Evolutionary conservation across 2,888 invertebrate genomes (phyloP).

Genomic region (Criorhina ranunculi): DNA sequence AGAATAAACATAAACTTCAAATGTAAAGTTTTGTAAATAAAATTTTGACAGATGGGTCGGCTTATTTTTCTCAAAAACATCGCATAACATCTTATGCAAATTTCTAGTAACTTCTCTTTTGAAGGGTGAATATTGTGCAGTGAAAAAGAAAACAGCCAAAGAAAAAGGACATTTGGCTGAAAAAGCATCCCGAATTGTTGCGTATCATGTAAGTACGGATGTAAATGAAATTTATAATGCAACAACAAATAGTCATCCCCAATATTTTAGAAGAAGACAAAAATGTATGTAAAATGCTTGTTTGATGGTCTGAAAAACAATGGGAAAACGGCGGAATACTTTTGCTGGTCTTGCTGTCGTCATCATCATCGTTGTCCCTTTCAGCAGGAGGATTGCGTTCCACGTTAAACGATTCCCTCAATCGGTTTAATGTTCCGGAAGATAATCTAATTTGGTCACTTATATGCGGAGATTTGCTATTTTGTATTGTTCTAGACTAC

Average conservation of each 20-base stretch:
- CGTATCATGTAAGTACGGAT: constrained; percentile 23
- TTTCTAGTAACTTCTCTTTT: constrained; percentile 1
- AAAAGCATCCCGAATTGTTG: constrained; percentile 8
- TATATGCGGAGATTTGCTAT: constrained; percentile 83
- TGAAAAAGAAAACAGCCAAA: constrained; percentile 51
- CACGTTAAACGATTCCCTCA: constrained; percentile 78
- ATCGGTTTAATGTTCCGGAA: constrained; percentile 83
- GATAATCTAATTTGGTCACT: constrained; percentile 85
- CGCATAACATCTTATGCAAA: constrained; percentile 48
- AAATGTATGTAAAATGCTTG: constrained; percentile 43
- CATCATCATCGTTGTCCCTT: constrained; percentile 18
- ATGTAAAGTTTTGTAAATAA: neutral
- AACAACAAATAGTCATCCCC: constrained; percentile 32
- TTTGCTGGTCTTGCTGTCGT: constrained; percentile 20
- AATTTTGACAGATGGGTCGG: constrained; percentile 44
- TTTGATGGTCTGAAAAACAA: constrained; percentile 61
- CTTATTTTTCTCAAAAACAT: too few relatives aligned
- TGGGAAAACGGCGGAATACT: constrained; percentile 25
- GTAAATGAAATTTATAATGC: constrained; percentile 15
- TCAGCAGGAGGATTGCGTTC: constrained; percentile 54
- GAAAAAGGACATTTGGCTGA: constrained; percentile 25
- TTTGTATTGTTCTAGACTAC: constrained; percentile 73
- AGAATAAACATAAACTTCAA: neutral
- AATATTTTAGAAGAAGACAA: constrained; percentile 15
- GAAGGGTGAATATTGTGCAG: constrained; percentile 64